Conservation (phyloP, 2,113 vertebrate genomes). For the Corvus moneduloides region DNA sequence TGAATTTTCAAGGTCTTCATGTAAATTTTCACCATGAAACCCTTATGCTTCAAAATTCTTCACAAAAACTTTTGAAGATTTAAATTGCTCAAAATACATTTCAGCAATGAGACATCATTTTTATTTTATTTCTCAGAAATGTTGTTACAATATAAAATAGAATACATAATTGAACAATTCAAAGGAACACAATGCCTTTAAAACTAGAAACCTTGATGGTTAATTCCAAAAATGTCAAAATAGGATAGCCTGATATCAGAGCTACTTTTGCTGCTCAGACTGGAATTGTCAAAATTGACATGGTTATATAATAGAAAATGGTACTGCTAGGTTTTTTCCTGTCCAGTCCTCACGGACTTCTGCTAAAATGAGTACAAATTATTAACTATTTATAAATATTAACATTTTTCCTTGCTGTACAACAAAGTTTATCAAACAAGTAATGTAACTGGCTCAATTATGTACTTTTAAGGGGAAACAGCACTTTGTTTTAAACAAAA, state of each 20-base stretch:
- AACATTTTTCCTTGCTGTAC: background rate
- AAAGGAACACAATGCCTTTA: background rate
- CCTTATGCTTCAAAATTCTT: background rate
- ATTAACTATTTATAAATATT: background rate
- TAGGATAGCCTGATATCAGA: background rate
- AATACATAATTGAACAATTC: background rate
- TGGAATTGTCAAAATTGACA: background rate
- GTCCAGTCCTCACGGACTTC: background rate
- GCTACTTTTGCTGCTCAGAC: background rate
- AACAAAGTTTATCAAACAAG: background rate
- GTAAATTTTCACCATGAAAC: background rate
- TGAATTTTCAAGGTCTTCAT: background rate
- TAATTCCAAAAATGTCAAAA: background rate
- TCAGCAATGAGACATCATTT: background rate
- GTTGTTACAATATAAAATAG: background rate
- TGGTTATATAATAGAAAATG: background rate
- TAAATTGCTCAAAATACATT: background rate
- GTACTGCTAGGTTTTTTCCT: background rate
- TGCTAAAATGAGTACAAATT: background rate
- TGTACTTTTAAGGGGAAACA: background rate
- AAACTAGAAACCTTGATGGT: background rate
- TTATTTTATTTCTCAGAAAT: background rate
- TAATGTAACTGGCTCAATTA: background rate
- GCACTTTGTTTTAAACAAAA: background rate
- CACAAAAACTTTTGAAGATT: background rate